These are phyloP conservation scores for Psophia crepitans DNA, from an alignment of 2,113 vertebrate species.

Conservation along the genomic window DNA sequence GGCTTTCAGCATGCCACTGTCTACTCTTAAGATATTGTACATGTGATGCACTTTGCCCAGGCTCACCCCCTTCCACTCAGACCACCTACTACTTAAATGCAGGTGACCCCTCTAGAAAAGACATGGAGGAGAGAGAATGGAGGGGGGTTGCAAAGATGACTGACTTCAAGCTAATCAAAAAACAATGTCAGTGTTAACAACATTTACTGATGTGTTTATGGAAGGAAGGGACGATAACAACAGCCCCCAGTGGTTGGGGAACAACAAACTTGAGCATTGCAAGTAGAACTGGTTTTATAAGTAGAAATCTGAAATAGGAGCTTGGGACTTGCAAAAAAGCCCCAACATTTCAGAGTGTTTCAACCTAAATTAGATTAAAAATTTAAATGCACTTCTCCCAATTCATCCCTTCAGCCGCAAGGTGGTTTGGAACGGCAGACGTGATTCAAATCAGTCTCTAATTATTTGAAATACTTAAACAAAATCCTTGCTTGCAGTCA, in stretches of 20 bases:
- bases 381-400: not conserved
- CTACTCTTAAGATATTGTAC: not conserved
- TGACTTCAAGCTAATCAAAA: not conserved
- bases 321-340: not conserved
- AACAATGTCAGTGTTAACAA: not conserved
- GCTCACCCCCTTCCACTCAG: not conserved
- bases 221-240: not conserved
- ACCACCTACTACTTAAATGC: not conserved
- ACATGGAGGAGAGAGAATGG: not conserved
- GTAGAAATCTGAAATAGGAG: not conserved
- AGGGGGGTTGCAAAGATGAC: not conserved
- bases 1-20: not conserved
- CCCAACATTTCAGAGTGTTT: not conserved
- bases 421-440: not conserved
- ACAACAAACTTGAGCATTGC: not conserved
- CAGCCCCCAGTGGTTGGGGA: no score
- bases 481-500: slow-evolving; percentile 4
- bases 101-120: not conserved
- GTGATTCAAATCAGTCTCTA: not conserved
- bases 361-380: not conserved
- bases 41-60: not conserved
- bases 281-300: not conserved
- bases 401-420: not conserved
- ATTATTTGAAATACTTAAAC: slow-evolving; percentile 12
- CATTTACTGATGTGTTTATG: not conserved